Conservation (phyloP, 1,140 invertebrate species). For the Heliconius eleuchia region DNA sequence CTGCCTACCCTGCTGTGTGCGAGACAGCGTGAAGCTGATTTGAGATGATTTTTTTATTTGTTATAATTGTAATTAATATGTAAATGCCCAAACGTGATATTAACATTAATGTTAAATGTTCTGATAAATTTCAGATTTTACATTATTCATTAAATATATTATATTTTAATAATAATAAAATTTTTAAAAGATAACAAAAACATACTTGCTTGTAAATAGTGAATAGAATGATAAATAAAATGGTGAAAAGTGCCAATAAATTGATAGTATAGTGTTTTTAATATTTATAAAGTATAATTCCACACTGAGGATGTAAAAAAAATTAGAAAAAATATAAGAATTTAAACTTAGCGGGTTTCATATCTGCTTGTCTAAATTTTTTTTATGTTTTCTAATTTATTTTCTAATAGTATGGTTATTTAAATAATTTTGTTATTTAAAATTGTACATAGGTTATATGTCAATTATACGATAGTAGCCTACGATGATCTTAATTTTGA, state of each 20-base stretch:
- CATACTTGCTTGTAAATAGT: conserved; percentile 19
- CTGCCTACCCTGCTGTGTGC: too few relatives aligned
- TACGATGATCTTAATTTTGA: neutral
- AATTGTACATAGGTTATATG: conserved; percentile 15
- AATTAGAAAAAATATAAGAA: too few relatives aligned
- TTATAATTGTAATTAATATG: neutral
- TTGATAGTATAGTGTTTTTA: neutral
- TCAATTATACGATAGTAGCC: conserved; percentile 21
- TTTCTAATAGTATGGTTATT: neutral
- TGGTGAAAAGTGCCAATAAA: conserved; percentile 34
- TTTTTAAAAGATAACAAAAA: neutral
- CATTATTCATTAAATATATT: conserved; percentile 9
- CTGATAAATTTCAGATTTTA: conserved; percentile 26
- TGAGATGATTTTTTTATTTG: neutral
- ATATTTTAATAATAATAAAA: neutral
- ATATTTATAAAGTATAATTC: neutral
- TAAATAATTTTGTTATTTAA: neutral
- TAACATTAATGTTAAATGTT: conserved; percentile 51
- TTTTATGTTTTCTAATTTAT: too few relatives aligned
- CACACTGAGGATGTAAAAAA: too few relatives aligned
- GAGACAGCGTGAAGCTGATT: too few relatives aligned
- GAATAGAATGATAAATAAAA: neutral
- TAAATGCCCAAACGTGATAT: conserved; percentile 57
- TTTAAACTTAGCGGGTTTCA: too few relatives aligned
- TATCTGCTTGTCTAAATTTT: too few relatives aligned